Evolutionary conservation across 35 echinoderm and acorn worm genomes (phyloP), one percentile per base, ranked within the genome.

Genomic region (Strongylocentrotus purpuratus): DNA sequence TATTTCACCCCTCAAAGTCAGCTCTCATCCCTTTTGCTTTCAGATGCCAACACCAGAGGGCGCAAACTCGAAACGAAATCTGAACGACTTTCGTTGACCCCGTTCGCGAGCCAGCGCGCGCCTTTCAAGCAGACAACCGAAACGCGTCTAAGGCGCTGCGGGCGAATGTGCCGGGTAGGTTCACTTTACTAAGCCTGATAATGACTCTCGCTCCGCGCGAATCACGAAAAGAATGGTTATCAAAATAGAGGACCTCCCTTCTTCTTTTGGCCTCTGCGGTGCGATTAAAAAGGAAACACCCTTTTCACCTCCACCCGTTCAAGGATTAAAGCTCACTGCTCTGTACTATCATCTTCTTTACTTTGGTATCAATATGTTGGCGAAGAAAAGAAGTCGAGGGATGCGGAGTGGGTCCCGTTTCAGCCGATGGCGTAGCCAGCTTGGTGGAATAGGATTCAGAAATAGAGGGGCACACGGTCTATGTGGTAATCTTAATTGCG

Each of bases 221-320:
- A 89, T 89, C 87, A 89, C 87, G 87, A 89, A 89, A 46, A 89
- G 87, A 89, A 89, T 89, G 45, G 87, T 15, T 89, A 89, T 33
- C 33, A 89, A 89, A 89, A 89, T 46, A 89, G 87, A 17, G 87
- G 33, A 31, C 5, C 25, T 78, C 65, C 65, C 28, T 78, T 78
- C 65, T 6, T 89, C 20, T 31, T 89, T 89, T 89, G 10, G 32
- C 87, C 33, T 89, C 33, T 89, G 87, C 32, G 25, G 33, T 46
- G 45, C 32, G 87, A 89, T 89, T 89, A 89, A 89, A 89, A 46
- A 78, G 18, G 65, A 78, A 78, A 78, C 65, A 28, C 65, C 65
- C 65, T 78, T 46, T 89, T 89, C 33, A 89, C 33, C 32, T 31
- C 45, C 87, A 89, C 87, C 33, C 87, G 87, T 89, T 28, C 87